Conservation (phyloP, 2,888 invertebrate genomes). For the Lepidochitona cinerea region DNA sequence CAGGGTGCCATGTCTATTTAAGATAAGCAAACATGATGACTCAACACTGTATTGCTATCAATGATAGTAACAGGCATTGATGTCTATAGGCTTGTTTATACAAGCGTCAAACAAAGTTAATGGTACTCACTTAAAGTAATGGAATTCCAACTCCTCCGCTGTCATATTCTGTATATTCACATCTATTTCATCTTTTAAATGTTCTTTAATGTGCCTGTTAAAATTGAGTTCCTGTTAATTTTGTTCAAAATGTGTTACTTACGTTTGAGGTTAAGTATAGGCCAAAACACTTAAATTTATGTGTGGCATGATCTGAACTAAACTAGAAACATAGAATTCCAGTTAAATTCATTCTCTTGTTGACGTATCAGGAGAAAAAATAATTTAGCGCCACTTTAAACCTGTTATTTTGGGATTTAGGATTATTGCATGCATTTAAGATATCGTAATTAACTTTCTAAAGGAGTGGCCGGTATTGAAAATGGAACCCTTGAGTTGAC, state of each 20-base stretch:
- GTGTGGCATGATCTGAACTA: neutral
- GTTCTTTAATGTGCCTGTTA: conserved; percentile 84
- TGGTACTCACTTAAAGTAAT: conserved; percentile 82
- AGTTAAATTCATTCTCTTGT: too few species aligned
- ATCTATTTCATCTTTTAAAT: conserved; percentile 78
- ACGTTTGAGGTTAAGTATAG: neutral
- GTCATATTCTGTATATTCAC: conserved; percentile 77
- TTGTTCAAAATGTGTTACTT: neutral
- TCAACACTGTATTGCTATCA: too few species aligned
- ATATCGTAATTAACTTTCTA: neutral
- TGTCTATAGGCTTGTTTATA: too few species aligned
- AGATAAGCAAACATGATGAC: too few species aligned
- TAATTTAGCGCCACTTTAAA: neutral
- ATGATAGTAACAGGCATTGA: too few species aligned
- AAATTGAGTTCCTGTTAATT: neutral
- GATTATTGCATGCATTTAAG: neutral
- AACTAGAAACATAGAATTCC: neutral
- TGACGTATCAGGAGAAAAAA: too few species aligned
- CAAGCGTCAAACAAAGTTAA: too few species aligned
- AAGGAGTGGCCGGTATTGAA: too few species aligned
- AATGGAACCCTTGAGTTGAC: too few species aligned
- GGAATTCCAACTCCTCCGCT: conserved; percentile 87
- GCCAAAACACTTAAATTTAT: too few species aligned
- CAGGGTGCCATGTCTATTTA: too few species aligned
- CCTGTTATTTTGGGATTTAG: neutral